A percentile compares a stretch with the other conserved stretches of the same genome.
Conservation (phyloP, 2,113 vertebrate genomes). For the Ramphastos sulfuratus region DNA sequence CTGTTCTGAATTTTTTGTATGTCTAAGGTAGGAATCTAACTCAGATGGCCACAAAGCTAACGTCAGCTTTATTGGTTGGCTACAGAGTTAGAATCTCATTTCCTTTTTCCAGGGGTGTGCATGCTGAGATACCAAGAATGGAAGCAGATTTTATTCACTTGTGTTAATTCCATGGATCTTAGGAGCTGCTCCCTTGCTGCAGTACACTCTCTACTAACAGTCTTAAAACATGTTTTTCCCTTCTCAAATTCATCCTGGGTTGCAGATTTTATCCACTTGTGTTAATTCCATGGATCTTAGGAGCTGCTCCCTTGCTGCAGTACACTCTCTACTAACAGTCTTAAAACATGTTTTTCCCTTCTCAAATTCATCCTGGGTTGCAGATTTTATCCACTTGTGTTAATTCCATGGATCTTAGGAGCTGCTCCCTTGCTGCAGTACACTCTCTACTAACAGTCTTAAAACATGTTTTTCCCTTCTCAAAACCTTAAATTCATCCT, state of each 20-base stretch:
- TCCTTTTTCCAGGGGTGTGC: not conserved
- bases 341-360: not conserved
- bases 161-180: not conserved
- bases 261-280: not conserved
- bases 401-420: not conserved
- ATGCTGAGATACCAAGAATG: not conserved
- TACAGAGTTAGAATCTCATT: not conserved
- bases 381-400: not conserved
- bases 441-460: not conserved
- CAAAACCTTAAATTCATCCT: not conserved
- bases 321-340: not conserved
- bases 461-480: not conserved
- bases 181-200: not conserved
- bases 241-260: not conserved
- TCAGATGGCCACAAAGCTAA: not conserved
- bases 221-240: not conserved
- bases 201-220: not conserved
- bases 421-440: not conserved
- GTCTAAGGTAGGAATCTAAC: too few relatives aligned
- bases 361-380: not conserved
- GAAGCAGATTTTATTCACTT: not conserved
- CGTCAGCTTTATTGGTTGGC: not conserved
- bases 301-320: not conserved
- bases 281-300: not conserved
- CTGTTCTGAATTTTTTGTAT: too few relatives aligned